A percentile compares a stretch with the other conserved stretches of the same genome.
Conservation (phyloP, 1,140 invertebrate genomes). For the Heliconius nattereri region DNA sequence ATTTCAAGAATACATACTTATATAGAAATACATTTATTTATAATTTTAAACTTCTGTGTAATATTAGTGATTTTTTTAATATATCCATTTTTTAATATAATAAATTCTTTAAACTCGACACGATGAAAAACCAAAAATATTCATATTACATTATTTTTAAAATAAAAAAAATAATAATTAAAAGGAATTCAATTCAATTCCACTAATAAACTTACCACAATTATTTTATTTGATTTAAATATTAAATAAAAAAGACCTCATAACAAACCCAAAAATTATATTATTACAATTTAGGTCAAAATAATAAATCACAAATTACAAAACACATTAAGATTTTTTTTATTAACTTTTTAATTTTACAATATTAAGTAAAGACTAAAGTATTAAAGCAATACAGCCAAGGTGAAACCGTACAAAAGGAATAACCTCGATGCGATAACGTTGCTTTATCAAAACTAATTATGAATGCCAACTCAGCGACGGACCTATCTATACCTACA, state of each 20-base stretch:
- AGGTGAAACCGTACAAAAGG: constrained; percentile 68
- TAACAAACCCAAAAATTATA: background rate
- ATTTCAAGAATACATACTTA: background rate
- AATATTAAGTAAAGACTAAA: background rate
- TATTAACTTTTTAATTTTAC: background rate
- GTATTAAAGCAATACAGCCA: constrained; percentile 36
- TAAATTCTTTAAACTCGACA: background rate
- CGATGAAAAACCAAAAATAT: background rate
- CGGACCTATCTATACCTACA: constrained; percentile 76
- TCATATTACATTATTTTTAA: background rate
- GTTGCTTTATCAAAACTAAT: constrained; percentile 67
- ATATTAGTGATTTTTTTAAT: background rate
- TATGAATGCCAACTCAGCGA: constrained; percentile 76
- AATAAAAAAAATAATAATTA: background rate
- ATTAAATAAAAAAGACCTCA: background rate
- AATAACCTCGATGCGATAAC: constrained; percentile 68
- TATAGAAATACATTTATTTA: background rate
- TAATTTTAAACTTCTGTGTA: background rate
- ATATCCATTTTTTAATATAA: background rate
- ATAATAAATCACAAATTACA: constrained; percentile 8
- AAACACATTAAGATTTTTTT: background rate
- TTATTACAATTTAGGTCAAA: background rate
- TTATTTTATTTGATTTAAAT: background rate
- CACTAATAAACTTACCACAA: background rate
- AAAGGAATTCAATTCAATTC: background rate